These are phyloP conservation scores for Myiagra hebetior DNA, from an alignment of 2,113 vertebrate species.

Conservation along the genomic window DNA sequence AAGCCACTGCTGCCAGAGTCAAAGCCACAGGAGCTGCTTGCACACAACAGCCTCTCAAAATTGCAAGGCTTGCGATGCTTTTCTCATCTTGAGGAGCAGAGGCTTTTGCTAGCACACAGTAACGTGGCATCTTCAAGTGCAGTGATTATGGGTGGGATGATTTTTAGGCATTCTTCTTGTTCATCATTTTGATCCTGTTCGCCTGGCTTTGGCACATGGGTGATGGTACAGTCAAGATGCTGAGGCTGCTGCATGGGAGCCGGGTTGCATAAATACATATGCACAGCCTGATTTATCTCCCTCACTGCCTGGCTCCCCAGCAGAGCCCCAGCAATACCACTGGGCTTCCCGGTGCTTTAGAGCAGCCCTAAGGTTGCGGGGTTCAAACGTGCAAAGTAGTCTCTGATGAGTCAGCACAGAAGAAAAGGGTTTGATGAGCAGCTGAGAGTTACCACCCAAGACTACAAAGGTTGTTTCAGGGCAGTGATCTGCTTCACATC, in stretches of 20 bases:
- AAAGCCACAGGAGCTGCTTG: not conserved
- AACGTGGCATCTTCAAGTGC: not conserved
- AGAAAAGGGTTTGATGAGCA: not conserved
- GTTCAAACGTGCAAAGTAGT: not conserved
- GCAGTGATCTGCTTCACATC: not conserved
- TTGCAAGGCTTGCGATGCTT: not conserved
- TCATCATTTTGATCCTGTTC: not conserved
- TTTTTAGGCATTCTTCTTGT: not conserved
- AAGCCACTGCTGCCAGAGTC: not conserved
- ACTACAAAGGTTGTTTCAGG: not conserved
- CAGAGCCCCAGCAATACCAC: accelerated
- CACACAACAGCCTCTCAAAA: not conserved
- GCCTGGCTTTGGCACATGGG: not conserved
- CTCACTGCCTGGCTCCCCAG: not conserved
- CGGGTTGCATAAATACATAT: accelerated
- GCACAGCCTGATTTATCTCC: not conserved
- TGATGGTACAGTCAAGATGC: not conserved
- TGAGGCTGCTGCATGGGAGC: not conserved
- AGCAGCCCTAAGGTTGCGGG: not conserved
- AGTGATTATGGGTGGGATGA: not conserved
- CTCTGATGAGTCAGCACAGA: not conserved
- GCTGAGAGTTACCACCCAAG: not conserved
- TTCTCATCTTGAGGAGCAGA: not conserved
- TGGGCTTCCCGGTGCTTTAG: not conserved
- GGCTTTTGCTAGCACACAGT: not conserved